Evolutionary conservation across 2,113 vertebrate species (phyloP).

Genomic region (Hassar affinis): DNA sequence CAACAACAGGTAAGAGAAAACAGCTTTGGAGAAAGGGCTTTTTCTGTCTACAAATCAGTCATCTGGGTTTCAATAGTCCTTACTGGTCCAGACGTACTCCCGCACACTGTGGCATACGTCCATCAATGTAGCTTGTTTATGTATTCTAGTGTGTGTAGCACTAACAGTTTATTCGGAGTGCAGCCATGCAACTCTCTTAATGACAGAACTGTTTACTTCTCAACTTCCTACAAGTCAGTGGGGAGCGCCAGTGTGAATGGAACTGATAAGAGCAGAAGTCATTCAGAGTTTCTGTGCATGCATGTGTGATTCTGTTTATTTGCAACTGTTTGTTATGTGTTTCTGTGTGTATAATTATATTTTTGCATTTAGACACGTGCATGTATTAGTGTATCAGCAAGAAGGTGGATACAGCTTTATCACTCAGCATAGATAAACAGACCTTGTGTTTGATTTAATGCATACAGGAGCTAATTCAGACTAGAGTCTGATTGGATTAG

Average conservation of each 20-base stretch:
- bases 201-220: constrained; percentile 74
- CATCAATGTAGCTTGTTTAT: constrained; percentile 66
- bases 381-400: constrained; percentile 24
- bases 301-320: constrained; percentile 28
- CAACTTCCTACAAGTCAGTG: constrained; percentile 66
- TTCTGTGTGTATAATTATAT: not conserved
- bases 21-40: not conserved
- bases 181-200: constrained; percentile 70
- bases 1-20: constrained; percentile 86
- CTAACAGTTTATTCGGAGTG: constrained; percentile 74
- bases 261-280: constrained; percentile 27
- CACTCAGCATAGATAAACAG: not conserved
- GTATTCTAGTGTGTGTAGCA: constrained; percentile 67
- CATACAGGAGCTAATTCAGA: not conserved
- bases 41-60: constrained; percentile 1
- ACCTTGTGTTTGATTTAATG: not conserved
- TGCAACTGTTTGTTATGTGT: constrained; percentile 18
- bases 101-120: constrained; percentile 30
- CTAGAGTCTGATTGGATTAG: not conserved
- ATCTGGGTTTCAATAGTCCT: constrained; percentile 34
- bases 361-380: not conserved
- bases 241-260: constrained; percentile 45
- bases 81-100: constrained; percentile 33
- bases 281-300: constrained; percentile 23
- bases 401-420: not conserved